Evolutionary conservation across 2,888 invertebrate genomes (phyloP).

Genomic region (Pterostichus madidus): DNA sequence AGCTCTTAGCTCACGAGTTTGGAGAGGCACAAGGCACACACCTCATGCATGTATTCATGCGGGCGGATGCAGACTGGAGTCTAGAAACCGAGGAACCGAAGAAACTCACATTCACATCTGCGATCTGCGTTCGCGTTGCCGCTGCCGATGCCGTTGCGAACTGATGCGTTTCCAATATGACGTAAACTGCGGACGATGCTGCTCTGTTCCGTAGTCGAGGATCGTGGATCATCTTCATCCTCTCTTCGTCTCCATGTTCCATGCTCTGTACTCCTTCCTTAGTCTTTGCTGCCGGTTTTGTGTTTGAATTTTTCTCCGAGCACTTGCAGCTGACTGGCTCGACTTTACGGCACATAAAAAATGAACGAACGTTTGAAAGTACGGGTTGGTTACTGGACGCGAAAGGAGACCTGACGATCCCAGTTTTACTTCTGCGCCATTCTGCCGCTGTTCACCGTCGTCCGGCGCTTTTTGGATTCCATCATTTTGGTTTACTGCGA

Average conservation of each 20-base stretch:
- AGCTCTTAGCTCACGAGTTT: neutral
- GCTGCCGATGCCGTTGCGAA: conserved; percentile 15
- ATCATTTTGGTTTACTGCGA: conserved; percentile 57
- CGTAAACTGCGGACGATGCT: conserved; percentile 60
- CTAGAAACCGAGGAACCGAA: conserved; percentile 25
- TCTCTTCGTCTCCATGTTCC: conserved; percentile 3
- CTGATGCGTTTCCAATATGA: conserved; percentile 71
- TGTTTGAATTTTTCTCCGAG: conserved; percentile 58
- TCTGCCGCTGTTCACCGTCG: conserved; percentile 11
- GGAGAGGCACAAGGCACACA: conserved; percentile 50
- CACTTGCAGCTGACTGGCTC: conserved; percentile 62
- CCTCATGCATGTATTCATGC: conserved; percentile 71
- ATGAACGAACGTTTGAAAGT: conserved; percentile 57
- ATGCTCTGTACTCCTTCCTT: conserved; percentile 12
- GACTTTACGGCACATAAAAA: conserved; percentile 59
- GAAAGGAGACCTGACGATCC: conserved; percentile 21
- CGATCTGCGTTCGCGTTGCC: conserved; percentile 14
- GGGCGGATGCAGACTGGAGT: conserved; percentile 53
- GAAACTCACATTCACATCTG: conserved; percentile 67
- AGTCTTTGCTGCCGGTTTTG: conserved; percentile 51
- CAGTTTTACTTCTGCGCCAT: conserved; percentile 36
- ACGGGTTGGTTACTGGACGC: conserved; percentile 53
- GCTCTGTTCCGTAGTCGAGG: conserved; percentile 11
- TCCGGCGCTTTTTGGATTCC: conserved; percentile 43
- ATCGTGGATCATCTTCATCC: conserved; percentile 48